Conservation (phyloP, 1,140 invertebrate species). For the Bombus picipes region DNA sequence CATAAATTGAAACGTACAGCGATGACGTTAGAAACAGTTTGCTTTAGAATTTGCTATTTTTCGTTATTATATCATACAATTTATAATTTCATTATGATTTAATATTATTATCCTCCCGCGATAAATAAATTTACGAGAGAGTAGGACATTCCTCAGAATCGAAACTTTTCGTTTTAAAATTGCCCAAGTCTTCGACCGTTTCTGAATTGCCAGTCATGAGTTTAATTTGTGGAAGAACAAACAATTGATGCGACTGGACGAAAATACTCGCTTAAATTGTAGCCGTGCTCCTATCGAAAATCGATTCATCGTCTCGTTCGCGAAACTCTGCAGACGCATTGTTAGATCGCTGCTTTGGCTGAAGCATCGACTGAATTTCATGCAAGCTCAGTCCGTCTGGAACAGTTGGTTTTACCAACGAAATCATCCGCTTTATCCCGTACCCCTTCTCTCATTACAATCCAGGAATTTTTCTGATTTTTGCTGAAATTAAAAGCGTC, state of each 20-base stretch:
- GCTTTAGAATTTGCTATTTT: no score
- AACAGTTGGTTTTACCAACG: not conserved
- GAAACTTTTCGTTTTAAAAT: not conserved
- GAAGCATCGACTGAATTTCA: not conserved
- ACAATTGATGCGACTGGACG: not conserved
- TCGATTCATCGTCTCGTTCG: slow-evolving; percentile 21
- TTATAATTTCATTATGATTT: no score
- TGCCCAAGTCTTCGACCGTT: no score
- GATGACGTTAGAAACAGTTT: no score
- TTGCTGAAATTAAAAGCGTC: no score
- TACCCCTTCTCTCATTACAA: not conserved
- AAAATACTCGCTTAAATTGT: slow-evolving; percentile 25
- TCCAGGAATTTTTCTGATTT: not conserved
- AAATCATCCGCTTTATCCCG: not conserved
- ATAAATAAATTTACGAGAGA: no score
- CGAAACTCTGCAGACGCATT: slow-evolving; percentile 30
- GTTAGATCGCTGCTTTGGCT: not conserved
- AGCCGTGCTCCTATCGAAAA: slow-evolving; percentile 17
- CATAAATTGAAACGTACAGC: no score
- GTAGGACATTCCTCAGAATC: not conserved
- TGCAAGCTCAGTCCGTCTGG: not conserved
- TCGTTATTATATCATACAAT: no score
- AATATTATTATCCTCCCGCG: no score
- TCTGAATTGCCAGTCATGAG: not conserved
- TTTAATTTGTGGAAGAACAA: not conserved